These are phyloP conservation scores for Percopsis omiscomaycus DNA, from an alignment of 2,797 vertebrate species.

Conservation along the genomic window DNA sequence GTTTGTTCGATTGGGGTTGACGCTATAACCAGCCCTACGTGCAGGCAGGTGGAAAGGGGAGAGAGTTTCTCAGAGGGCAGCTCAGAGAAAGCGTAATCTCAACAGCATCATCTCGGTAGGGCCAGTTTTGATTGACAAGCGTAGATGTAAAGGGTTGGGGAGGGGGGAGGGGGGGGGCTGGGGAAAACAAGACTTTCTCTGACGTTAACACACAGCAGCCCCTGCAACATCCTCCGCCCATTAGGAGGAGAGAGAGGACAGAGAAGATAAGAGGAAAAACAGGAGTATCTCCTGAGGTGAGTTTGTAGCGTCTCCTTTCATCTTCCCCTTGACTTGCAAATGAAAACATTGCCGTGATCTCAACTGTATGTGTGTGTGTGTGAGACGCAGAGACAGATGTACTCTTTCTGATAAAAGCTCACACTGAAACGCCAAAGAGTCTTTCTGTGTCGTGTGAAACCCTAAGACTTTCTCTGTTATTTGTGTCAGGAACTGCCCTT, in stretches of 20 bases:
- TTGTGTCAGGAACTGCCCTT: no score
- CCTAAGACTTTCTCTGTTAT: no score
- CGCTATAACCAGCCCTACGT: no score
- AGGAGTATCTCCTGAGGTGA: neutral
- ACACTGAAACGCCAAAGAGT: no score
- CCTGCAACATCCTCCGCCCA: neutral
- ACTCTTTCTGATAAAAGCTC: no score
- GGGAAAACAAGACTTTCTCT: constrained; percentile 1
- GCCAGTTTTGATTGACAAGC: constrained; percentile 3
- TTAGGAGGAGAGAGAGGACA: neutral
- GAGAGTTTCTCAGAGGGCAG: neutral
- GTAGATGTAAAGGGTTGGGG: neutral
- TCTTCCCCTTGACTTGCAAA: constrained; percentile 4
- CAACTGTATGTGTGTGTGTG: neutral
- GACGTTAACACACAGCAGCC: neutral
- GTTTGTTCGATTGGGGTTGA: no score
- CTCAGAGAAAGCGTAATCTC: neutral
- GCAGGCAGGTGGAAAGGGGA: no score
- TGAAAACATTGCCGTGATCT: constrained; percentile 1
- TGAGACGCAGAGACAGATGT: neutral
- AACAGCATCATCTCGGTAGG: neutral
- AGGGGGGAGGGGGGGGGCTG: neutral
- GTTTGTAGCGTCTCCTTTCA: neutral
- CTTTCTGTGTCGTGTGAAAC: no score
- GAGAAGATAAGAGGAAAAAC: neutral